phyloP scores from a whole-genome alignment of 64 coral and sea anemone genomes.

The Montipora sp. region DNA sequence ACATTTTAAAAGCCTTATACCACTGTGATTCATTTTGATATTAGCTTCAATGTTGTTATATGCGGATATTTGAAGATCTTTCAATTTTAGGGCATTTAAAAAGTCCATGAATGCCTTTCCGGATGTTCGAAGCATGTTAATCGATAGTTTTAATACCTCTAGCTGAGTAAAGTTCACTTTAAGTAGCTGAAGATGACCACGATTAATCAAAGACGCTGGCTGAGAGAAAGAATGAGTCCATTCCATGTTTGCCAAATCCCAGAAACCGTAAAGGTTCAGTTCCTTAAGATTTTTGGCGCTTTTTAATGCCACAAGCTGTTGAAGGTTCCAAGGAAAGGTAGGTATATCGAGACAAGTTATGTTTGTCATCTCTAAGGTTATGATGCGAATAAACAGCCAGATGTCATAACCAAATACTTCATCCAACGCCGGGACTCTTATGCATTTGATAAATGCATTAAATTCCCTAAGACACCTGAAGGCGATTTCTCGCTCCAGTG shows the following conservation, averaged over 20 bases:
- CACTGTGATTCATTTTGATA: constrained; percentile 5
- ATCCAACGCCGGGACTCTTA: constrained; percentile 11
- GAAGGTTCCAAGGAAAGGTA: constrained; percentile 24
- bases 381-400: constrained; percentile 13
- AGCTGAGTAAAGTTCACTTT: not conserved
- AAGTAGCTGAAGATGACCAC: constrained; percentile 16
- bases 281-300: constrained; percentile 29
- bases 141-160: constrained; percentile 9
- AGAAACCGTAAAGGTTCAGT: constrained; percentile 31
- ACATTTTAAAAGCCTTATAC: constrained; percentile 13
- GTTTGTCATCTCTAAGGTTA: constrained; percentile 45
- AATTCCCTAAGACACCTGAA: constrained; percentile 10
- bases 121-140: constrained; percentile 23
- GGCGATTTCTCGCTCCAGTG: constrained; percentile 4
- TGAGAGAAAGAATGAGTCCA: constrained; percentile 8
- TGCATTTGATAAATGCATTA: constrained; percentile 17
- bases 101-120: constrained; percentile 4
- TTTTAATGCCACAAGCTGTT: constrained; percentile 23
- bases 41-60: constrained; percentile 23
- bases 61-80: constrained; percentile 25
- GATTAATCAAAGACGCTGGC: constrained; percentile 20
- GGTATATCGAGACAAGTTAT: constrained; percentile 26
- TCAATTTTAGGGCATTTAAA: constrained; percentile 29
- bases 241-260: constrained; percentile 23
- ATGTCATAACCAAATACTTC: constrained; percentile 8